Conservation (phyloP, 37 sponge, comb jelly and placozoan genomes). For the Oopsacas minuta region DNA sequence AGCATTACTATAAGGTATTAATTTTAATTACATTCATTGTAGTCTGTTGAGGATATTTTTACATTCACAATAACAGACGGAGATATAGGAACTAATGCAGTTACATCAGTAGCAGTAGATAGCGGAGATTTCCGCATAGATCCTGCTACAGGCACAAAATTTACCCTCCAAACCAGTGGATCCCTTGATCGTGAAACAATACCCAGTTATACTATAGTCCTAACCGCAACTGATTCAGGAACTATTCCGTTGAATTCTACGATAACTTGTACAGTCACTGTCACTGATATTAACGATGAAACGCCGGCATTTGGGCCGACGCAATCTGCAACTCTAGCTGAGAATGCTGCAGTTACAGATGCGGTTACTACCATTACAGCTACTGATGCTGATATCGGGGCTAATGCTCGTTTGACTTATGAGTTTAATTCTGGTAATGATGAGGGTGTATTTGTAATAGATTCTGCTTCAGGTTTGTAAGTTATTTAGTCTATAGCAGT, state of each 20-base stretch:
- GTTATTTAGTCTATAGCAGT: too few relatives aligned
- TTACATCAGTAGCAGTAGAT: neutral
- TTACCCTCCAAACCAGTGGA: neutral
- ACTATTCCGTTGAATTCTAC: neutral
- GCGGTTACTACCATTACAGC: neutral
- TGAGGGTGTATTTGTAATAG: neutral
- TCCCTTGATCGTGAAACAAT: neutral
- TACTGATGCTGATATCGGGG: slow-evolving; percentile 11
- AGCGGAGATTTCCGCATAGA: neutral
- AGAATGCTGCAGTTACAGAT: neutral
- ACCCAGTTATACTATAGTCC: neutral
- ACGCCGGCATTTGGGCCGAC: neutral
- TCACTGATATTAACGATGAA: neutral
- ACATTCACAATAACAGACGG: neutral
- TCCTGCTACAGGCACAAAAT: neutral
- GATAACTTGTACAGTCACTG: neutral
- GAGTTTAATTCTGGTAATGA: neutral
- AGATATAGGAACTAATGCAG: neutral
- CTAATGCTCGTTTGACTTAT: neutral
- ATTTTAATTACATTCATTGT: neutral
- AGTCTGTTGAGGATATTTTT: neutral
- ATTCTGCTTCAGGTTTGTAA: neutral
- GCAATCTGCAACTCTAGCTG: neutral
- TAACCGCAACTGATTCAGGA: neutral
- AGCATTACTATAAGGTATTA: too few relatives aligned